Conservation (phyloP, 2,797 vertebrate genomes). For the Choloepus didactylus region DNA sequence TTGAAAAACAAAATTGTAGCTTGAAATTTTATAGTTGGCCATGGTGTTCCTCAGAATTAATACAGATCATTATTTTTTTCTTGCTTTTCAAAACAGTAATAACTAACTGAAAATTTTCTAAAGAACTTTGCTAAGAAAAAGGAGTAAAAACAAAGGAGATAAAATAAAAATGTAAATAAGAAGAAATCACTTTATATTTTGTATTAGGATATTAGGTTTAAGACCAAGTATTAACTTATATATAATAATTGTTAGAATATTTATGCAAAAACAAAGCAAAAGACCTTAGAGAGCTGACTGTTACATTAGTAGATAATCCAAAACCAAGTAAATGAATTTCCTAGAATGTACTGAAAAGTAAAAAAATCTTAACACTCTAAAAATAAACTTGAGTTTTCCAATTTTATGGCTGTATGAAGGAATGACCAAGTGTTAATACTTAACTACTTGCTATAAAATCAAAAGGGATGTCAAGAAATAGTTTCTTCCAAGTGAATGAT, state of each 20-base stretch:
- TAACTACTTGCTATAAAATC: slow-evolving; percentile 54
- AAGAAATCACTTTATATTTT: neutral
- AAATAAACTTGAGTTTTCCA: neutral
- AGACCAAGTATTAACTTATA: neutral
- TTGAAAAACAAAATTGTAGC: neutral
- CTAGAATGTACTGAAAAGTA: neutral
- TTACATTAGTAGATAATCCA: neutral
- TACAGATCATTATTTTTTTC: neutral
- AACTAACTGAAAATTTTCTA: neutral
- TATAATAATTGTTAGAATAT: neutral
- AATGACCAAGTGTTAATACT: neutral
- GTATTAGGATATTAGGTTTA: neutral
- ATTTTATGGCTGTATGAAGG: slow-evolving; percentile 36
- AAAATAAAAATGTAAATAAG: neutral
- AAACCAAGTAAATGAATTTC: neutral
- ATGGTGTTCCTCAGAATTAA: neutral
- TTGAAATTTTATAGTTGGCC: slow-evolving; percentile 4
- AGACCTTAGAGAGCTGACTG: neutral
- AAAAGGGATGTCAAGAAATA: slow-evolving; percentile 62
- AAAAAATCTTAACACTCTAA: neutral
- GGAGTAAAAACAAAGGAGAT: neutral
- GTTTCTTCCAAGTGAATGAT: slow-evolving; percentile 76
- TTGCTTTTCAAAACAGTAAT: neutral
- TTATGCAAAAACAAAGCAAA: neutral
- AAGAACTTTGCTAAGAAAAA: neutral